Evolutionary conservation across 2,888 invertebrate species (phyloP).

Genomic region (Chalcosyrphus nemorum): DNA sequence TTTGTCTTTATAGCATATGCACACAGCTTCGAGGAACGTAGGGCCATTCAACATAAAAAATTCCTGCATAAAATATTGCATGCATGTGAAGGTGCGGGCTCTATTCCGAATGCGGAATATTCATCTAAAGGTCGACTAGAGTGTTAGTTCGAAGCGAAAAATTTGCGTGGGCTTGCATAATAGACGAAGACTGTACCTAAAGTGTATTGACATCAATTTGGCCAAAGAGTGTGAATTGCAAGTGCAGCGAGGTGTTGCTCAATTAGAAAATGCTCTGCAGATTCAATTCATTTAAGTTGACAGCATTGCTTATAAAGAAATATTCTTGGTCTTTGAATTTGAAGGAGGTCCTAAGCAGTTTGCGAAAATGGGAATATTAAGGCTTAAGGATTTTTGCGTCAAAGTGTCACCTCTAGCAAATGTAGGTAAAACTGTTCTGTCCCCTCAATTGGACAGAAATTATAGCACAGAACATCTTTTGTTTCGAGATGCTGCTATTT

Average conservation of each 20-base stretch:
- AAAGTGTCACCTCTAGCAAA: too few species aligned
- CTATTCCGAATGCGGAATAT: constrained; percentile 65
- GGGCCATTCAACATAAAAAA: constrained; percentile 47
- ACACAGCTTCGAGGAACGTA: constrained; percentile 5
- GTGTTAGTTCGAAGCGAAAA: constrained; percentile 13
- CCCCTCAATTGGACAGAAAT: too few species aligned
- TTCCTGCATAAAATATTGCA: constrained; percentile 47
- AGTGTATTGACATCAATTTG: not conserved
- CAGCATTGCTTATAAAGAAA: too few species aligned
- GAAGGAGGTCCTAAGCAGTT: too few species aligned
- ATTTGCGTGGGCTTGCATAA: constrained; percentile 40
- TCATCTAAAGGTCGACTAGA: constrained; percentile 58
- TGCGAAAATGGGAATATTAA: too few species aligned
- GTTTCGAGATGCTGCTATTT: too few species aligned
- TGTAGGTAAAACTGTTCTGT: too few species aligned
- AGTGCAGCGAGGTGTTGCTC: not conserved
- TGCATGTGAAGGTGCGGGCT: constrained; percentile 22
- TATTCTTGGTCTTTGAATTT: too few species aligned
- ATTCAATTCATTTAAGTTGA: too few species aligned
- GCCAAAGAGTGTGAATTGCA: not conserved
- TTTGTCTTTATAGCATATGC: constrained; percentile 2
- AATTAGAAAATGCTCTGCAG: too few species aligned
- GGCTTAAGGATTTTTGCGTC: too few species aligned
- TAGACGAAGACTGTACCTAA: not conserved
- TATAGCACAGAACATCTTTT: too few species aligned